Evolutionary conservation across 53 echinoderm and acorn worm genomes (phyloP).

Genomic region (Echinarachnius parma): DNA sequence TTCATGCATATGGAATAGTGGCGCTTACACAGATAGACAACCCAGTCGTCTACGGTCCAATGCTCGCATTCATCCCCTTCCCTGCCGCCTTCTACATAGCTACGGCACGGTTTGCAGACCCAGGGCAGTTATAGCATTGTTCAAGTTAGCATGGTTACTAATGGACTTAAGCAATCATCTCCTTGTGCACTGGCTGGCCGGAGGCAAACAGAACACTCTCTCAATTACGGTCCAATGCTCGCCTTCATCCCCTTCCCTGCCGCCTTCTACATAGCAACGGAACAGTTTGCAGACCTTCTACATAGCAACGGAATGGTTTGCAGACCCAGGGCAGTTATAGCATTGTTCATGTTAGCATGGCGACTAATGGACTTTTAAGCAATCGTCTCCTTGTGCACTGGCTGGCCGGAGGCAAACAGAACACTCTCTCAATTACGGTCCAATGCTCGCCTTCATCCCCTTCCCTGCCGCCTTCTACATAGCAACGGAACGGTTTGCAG

Average conservation of each 20-base stretch:
- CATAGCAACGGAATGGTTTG: too few relatives aligned
- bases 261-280: slow-evolving; percentile 81
- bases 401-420: slow-evolving; percentile 69
- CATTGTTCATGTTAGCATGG: too few relatives aligned
- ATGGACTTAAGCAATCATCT: too few relatives aligned
- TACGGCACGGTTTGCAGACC: slow-evolving; percentile 83
- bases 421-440: slow-evolving; percentile 60
- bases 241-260: slow-evolving; percentile 80
- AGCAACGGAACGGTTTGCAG: slow-evolving; percentile 77
- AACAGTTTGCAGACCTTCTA: slow-evolving; percentile 82
- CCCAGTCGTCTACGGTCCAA: slow-evolving; percentile 58
- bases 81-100: slow-evolving; percentile 85
- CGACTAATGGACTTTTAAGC: too few relatives aligned
- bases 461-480: slow-evolving; percentile 84
- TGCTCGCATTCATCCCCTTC: slow-evolving; percentile 76
- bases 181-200: too few relatives aligned
- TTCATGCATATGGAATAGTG: slow-evolving; percentile 90
- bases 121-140: slow-evolving; percentile 35
- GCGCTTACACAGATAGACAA: slow-evolving; percentile 78
- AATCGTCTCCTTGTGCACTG: slow-evolving; percentile 86
- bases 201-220: too few relatives aligned
- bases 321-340: slow-evolving; percentile 9
- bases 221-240: slow-evolving; percentile 63
- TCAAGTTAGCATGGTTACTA: too few relatives aligned
- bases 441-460: slow-evolving; percentile 75